Evolutionary conservation across 2,113 vertebrate genomes (phyloP).

Genomic region (Corapipo altera): DNA sequence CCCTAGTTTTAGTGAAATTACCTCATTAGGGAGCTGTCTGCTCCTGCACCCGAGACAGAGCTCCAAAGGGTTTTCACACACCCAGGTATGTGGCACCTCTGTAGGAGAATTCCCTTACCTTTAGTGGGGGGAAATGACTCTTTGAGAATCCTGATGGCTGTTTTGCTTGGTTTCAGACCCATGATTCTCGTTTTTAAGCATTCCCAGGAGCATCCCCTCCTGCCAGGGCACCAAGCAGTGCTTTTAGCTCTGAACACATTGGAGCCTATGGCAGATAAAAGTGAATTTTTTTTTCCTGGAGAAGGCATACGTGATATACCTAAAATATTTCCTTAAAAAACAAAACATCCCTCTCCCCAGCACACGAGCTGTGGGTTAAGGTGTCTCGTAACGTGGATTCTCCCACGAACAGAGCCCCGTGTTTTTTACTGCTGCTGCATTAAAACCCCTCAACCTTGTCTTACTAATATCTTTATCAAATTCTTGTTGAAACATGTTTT

Average conservation of each 20-base stretch:
- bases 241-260: neutral
- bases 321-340: neutral
- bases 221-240: neutral
- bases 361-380: neutral
- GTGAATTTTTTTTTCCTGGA: neutral
- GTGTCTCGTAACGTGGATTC: neutral
- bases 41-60: neutral
- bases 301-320: neutral
- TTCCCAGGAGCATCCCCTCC: neutral
- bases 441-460: neutral
- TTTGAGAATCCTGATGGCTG: neutral
- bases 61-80: neutral
- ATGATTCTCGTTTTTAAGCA: neutral
- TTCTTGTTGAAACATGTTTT: slow-evolving; percentile 58
- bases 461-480: slow-evolving; percentile 70
- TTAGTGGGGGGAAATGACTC: neutral
- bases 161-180: neutral
- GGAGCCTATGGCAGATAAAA: neutral
- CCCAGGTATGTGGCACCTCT: neutral
- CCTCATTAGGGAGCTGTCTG: neutral
- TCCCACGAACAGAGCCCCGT: neutral
- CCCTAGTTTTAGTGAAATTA: neutral
- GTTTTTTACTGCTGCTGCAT: neutral
- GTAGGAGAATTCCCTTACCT: neutral
- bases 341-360: neutral